phyloP scores from a whole-genome alignment of 2,888 invertebrate species.

The Drosophila neutralis region DNA sequence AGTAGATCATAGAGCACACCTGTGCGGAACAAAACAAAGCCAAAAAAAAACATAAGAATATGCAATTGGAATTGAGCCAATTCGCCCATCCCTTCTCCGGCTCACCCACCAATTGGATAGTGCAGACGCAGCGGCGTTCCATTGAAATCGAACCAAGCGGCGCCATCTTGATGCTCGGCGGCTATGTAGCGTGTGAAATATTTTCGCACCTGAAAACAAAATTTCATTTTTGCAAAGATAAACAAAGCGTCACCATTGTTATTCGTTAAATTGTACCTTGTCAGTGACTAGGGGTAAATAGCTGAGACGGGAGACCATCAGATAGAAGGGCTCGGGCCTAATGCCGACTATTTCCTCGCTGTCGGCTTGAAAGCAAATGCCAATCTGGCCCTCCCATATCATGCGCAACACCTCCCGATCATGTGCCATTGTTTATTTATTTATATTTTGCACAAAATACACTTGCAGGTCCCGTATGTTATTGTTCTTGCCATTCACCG shows the following conservation, averaged over 20 bases:
- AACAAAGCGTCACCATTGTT: background rate
- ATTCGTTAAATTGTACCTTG: slow-evolving; percentile 87
- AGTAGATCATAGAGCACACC: slow-evolving; percentile 96
- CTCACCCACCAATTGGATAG: slow-evolving; percentile 87
- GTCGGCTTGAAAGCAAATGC: slow-evolving; percentile 95
- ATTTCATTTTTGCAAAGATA: background rate
- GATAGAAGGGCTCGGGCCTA: slow-evolving; percentile 95
- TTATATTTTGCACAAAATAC: slow-evolving; percentile 42
- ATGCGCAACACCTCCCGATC: slow-evolving; percentile 97
- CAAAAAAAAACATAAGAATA: background rate
- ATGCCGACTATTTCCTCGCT: slow-evolving; percentile 95
- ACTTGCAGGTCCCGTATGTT: slow-evolving; percentile 34
- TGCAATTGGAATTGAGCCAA: slow-evolving; percentile 13
- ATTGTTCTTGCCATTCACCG: slow-evolving; percentile 43
- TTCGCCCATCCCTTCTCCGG: background rate
- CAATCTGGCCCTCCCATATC: slow-evolving; percentile 98
- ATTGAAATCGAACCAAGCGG: slow-evolving; percentile 98
- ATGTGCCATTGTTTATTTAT: slow-evolving; percentile 90
- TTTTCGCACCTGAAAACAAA: slow-evolving; percentile 89
- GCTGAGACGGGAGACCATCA: slow-evolving; percentile 96
- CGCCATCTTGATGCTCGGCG: slow-evolving; percentile 92
- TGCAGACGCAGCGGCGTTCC: slow-evolving; percentile 96
- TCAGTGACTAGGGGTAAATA: slow-evolving; percentile 98
- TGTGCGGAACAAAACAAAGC: slow-evolving; percentile 2
- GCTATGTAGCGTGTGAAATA: slow-evolving; percentile 94